A percentile compares a stretch with the other conserved stretches of the same genome.
Evolutionary conservation across 2,888 invertebrate genomes (phyloP).

Genomic region (Drosophila cognata): DNA sequence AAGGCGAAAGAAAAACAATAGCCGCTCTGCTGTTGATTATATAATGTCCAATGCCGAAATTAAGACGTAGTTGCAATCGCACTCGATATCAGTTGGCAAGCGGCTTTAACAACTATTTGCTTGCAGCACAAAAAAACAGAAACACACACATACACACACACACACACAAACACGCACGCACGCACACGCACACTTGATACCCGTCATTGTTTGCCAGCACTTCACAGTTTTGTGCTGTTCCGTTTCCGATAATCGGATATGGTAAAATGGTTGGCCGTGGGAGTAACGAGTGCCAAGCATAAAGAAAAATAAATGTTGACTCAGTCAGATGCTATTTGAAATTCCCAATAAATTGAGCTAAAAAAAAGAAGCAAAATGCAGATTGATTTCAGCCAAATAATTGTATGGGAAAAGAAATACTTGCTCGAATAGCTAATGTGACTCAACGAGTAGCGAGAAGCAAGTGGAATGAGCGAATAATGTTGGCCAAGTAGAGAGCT

Average conservation of each 20-base stretch:
- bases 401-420: not conserved
- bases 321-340: not conserved
- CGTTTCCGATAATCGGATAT: constrained; percentile 70
- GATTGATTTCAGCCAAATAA: not conserved
- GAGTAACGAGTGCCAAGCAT: constrained; percentile 42
- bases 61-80: constrained; percentile 64
- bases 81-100: constrained; percentile 44
- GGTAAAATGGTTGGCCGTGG: constrained; percentile 43
- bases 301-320: constrained; percentile 7
- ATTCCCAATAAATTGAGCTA: not conserved
- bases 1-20: constrained; percentile 41
- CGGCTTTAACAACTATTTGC: constrained; percentile 43
- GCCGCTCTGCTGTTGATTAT: constrained; percentile 56
- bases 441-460: not conserved
- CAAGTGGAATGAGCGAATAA: not conserved
- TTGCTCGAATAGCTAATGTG: not conserved
- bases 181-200: constrained; percentile 4
- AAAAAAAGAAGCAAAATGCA: not conserved
- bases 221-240: constrained; percentile 59
- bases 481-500: not conserved
- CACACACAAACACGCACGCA: constrained; percentile 3
- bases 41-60: constrained; percentile 62
- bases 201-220: constrained; percentile 37
- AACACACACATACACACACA: not conserved
- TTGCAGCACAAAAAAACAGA: constrained; percentile 27